Evolutionary conservation across 2,888 invertebrate species (phyloP).

Genomic region (Trachelus stipa): DNA sequence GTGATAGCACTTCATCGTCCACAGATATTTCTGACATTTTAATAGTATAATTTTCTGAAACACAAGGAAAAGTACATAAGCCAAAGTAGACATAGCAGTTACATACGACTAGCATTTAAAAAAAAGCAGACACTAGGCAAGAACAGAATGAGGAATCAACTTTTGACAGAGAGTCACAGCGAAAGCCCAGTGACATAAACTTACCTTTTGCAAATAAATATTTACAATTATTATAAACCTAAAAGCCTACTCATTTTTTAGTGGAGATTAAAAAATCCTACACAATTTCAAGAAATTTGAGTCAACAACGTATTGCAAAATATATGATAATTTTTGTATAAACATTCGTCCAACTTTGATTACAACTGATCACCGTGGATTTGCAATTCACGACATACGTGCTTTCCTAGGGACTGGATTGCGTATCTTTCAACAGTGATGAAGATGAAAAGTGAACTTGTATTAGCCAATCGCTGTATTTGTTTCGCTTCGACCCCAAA

Average conservation of each 20-base stretch:
- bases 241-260: not conserved
- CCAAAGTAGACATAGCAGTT: not conserved
- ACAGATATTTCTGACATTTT: constrained; percentile 32
- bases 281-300: not conserved
- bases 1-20: constrained; percentile 47
- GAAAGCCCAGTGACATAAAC: not conserved
- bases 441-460: not conserved
- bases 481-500: not conserved
- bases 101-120: not conserved
- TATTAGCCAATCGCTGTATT: not conserved
- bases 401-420: not conserved
- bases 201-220: not conserved
- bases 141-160: not conserved
- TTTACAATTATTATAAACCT: not conserved
- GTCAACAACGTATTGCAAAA: not conserved
- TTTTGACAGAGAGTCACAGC: not conserved
- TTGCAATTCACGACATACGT: not conserved
- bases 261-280: not conserved
- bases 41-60: not conserved
- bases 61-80: not conserved
- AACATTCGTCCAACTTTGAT: not conserved
- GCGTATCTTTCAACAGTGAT: not conserved
- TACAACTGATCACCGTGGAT: not conserved
- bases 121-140: not conserved
- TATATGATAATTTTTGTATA: not conserved